These are phyloP conservation scores for Barnardius zonarius DNA, from an alignment of 2,113 vertebrate genomes.

Conservation along the genomic window DNA sequence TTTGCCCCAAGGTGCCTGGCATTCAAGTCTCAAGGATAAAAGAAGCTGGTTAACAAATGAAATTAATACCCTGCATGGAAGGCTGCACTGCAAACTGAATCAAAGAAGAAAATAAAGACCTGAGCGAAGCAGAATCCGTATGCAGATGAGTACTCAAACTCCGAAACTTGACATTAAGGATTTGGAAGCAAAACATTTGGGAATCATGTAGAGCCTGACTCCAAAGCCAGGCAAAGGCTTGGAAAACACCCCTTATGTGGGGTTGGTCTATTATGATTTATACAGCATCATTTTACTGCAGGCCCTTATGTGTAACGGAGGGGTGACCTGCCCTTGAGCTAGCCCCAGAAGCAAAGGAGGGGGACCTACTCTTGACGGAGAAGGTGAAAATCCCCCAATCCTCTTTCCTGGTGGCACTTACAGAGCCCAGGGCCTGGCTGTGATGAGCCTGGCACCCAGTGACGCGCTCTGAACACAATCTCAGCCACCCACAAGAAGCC, in stretches of 20 bases:
- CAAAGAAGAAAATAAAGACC: constrained; percentile 14
- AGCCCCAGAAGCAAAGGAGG: neutral
- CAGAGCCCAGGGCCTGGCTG: neutral
- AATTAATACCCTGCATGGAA: constrained; percentile 25
- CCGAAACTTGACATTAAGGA: neutral
- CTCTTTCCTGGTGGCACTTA: fast-evolving
- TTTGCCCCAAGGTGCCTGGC: constrained; percentile 8
- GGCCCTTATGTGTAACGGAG: neutral
- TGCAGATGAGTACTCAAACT: neutral
- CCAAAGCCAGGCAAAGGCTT: neutral
- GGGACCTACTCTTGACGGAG: neutral
- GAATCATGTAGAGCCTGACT: neutral
- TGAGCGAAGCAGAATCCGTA: constrained; percentile 44
- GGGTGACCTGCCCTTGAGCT: neutral
- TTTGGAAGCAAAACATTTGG: neutral
- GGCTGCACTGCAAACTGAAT: neutral
- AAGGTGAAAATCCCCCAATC: neutral
- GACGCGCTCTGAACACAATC: fast-evolving
- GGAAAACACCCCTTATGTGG: fast-evolving
- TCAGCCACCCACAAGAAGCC: neutral
- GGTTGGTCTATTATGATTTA: neutral
- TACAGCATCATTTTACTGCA: neutral
- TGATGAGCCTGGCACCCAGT: neutral
- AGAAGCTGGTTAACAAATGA: neutral
- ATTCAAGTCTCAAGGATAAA: constrained; percentile 23